Evolutionary conservation across 2,797 vertebrate genomes (phyloP).

Genomic region (Pelobates cultripes): DNA sequence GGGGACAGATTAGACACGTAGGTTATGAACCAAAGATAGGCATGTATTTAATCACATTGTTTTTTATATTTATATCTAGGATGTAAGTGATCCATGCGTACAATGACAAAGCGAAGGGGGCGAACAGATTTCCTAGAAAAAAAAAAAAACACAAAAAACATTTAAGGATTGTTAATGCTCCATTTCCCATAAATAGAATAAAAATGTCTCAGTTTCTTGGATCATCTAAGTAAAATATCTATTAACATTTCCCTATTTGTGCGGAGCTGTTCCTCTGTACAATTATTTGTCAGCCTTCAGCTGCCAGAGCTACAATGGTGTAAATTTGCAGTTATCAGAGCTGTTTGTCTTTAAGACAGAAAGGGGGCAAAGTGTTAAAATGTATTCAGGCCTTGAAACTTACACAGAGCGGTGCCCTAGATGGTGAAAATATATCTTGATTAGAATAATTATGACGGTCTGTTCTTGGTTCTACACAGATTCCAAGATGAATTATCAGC

Average conservation of each 20-base stretch:
- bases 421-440: conserved; percentile 71
- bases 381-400: conserved; percentile 62
- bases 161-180: too few species aligned
- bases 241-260: conserved; percentile 42
- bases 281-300: not conserved
- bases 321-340: conserved; percentile 36
- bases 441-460: conserved; percentile 73
- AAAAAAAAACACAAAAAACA: too few species aligned
- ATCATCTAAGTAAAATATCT: conserved; percentile 25
- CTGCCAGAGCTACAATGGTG: conserved; percentile 24
- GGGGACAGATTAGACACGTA: too few species aligned
- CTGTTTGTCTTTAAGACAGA: conserved; percentile 57
- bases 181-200: not conserved
- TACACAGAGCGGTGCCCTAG: conserved; percentile 63
- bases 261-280: conserved; percentile 16
- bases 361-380: conserved; percentile 63
- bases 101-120: too few species aligned
- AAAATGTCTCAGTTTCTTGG: conserved; percentile 3
- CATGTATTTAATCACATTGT: too few species aligned
- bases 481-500: conserved; percentile 71
- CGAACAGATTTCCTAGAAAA: too few species aligned
- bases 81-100: too few species aligned
- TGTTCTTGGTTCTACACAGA: conserved; percentile 67
- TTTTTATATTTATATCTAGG: too few species aligned
- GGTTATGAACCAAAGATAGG: too few species aligned